Conservation (phyloP, 2,888 invertebrate species). For the Pachycephus smyrnensis region DNA sequence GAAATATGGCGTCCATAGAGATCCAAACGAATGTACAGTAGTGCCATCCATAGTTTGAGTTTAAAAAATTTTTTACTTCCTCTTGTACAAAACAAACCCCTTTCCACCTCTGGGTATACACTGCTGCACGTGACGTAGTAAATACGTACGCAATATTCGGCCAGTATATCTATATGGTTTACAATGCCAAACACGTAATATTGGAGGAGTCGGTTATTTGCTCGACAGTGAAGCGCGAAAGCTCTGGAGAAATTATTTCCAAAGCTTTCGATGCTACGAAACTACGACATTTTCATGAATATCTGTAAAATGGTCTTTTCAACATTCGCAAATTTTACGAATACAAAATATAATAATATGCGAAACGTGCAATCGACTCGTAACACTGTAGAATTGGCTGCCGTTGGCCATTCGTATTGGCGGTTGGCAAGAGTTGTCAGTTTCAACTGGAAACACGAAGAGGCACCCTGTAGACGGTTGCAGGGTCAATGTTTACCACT, state of each 20-base stretch:
- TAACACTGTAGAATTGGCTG: no score
- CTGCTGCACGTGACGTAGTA: background rate
- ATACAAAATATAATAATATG: background rate
- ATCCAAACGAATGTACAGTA: background rate
- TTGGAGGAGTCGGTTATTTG: background rate
- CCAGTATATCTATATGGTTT: background rate
- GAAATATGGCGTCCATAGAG: background rate
- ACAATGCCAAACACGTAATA: background rate
- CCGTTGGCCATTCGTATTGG: no score
- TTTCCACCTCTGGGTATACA: background rate
- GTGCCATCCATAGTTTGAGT: background rate
- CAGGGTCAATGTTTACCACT: conserved; percentile 34
- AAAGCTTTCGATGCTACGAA: background rate
- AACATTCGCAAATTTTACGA: background rate
- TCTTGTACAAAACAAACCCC: background rate
- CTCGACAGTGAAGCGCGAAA: background rate
- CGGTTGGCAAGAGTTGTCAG: no score
- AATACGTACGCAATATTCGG: background rate
- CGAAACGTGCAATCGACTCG: no score
- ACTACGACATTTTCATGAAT: background rate
- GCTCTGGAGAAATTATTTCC: background rate
- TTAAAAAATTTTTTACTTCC: background rate
- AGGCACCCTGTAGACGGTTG: no score
- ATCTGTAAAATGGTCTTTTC: background rate
- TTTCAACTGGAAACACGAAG: no score